Evolutionary conservation across 2,888 invertebrate species (phyloP), one percentile per base, ranked within the genome.

Genomic region (Tenthredo amoena): DNA sequence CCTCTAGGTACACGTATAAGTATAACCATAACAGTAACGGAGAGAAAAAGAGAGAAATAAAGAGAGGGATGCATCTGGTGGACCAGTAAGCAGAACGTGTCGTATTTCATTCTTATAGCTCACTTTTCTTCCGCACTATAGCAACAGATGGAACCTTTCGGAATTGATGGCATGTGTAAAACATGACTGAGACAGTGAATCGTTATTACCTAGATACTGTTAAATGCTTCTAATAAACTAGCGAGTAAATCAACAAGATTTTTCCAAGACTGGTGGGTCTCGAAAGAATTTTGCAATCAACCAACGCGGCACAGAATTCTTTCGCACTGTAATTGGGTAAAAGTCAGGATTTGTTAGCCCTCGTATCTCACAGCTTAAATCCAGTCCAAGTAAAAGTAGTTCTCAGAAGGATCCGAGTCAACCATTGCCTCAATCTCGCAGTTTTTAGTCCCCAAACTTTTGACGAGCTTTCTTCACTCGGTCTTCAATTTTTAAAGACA

Each of bases 61-160:
- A 74, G 43, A 10, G 10, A 74, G 21, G 43, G 43, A 74, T 74
- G 74, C 74, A 74, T 40, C 74, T 74, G 74, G 43, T 47, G 74
- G 74, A 74, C 43, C 74, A 74, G 74, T 43, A 31, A 43, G 43
- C 43, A 31, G 10, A 12, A 43, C 12, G 21, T 26, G 43, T 74
- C 26, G n/a, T 43, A 26, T 74, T 74, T 40, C 74, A 74, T 47
- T 43, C 26, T 43, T 43, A 74, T 43, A 15, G 74, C 74, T 74
- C 43, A 74, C 9, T 40, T 74, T 74, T 74, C 40, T 40, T 26
- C 74, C 34, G 68, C 18, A 18, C 68, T 62, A 34, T 34, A 18
- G 34, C 68, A 68, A 15, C 68, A 68, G 68, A 31, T 68, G 68
- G 15, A 68, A 68, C 68, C 15, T 68, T 34, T 34, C 18, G 62